Base-by-base conservation (phyloP, 2,888 invertebrate species). In the Abscondita cerata region DNA sequence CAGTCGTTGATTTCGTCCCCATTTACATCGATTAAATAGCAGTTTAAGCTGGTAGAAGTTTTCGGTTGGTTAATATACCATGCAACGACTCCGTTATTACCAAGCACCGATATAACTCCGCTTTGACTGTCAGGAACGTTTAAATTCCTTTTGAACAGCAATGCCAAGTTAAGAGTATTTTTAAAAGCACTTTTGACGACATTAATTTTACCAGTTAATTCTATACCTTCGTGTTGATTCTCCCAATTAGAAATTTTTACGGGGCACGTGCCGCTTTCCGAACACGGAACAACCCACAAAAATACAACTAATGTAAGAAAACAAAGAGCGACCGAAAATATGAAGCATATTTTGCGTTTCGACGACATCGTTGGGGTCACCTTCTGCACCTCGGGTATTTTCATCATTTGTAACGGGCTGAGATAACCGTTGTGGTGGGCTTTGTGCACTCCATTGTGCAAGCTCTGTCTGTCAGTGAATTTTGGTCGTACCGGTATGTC, bases 241-340 rank as follows among this genome's bases (percentile, higher is more conserved):
- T 89, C 84, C 89, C 89, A 90, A 69, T 87, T 89, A 6, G 86
- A 85, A 0, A 87, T 87, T 74, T 84, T 86, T 16, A 86, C 79
- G 9, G 87, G 84, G 69, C 92, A 92, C 52, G 88, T 86, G 12
- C 87, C 85, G 4, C 85, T 84, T 72, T 89, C 88, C 2, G 87
- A 85, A 72, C 93, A 93, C 0, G 93, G 93, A 70, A 90, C 81
- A 11, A 89, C 86, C 89, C 89, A 92, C 4, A 91, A 80, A 75
- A 91, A 94, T 72, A 89, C 84, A 40, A 92, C 81, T 50, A 90
- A 86, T 5, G 90, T 90, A 60, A 89, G 81, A 63, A 90, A 79
- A 75, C 90, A 93, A 52, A 89, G 77, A 44, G 91, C 76, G 66
- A 93, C 86, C 0, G 93, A 93, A 8, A 85, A 81, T 13, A 89